Conservation (phyloP, 2,113 vertebrate genomes). For the Tragelaphus imberbis region DNA sequence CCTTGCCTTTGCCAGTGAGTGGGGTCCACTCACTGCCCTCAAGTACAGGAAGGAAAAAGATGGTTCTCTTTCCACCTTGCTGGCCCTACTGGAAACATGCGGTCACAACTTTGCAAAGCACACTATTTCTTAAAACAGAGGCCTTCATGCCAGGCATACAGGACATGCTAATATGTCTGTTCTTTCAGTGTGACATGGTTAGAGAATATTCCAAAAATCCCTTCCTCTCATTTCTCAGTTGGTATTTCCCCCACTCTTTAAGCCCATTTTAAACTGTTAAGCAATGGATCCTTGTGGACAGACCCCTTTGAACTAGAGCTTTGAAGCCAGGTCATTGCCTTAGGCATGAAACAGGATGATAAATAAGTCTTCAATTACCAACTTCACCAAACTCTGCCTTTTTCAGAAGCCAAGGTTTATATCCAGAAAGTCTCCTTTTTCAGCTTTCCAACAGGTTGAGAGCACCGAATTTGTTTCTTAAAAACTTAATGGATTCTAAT, state of each 20-base stretch:
- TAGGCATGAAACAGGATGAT: conserved; percentile 25
- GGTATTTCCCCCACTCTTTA: not conserved
- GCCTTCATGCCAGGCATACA: not conserved
- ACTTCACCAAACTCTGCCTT: conserved; percentile 31
- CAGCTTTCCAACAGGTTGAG: not conserved
- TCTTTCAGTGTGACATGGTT: not conserved
- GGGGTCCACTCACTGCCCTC: not conserved
- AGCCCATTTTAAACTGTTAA: conserved; percentile 6
- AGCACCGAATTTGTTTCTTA: not conserved
- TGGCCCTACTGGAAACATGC: no score
- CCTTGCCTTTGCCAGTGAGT: not conserved
- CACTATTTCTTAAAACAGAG: not conserved
- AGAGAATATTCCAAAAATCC: not conserved
- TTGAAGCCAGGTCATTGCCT: conserved; percentile 10
- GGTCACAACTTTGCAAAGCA: not conserved
- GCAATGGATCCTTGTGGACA: conserved; percentile 6
- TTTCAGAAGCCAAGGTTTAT: conserved; percentile 19
- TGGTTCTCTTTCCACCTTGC: not conserved
- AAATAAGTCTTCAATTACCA: conserved; percentile 32
- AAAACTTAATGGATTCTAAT: not conserved
- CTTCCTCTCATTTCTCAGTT: not conserved
- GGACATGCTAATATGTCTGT: fast-evolving
- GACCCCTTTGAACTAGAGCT: not conserved
- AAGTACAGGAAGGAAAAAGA: not conserved
- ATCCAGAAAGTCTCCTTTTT: not conserved